Conservation (phyloP, 1,140 invertebrate genomes). For the Cydia strobilella region DNA sequence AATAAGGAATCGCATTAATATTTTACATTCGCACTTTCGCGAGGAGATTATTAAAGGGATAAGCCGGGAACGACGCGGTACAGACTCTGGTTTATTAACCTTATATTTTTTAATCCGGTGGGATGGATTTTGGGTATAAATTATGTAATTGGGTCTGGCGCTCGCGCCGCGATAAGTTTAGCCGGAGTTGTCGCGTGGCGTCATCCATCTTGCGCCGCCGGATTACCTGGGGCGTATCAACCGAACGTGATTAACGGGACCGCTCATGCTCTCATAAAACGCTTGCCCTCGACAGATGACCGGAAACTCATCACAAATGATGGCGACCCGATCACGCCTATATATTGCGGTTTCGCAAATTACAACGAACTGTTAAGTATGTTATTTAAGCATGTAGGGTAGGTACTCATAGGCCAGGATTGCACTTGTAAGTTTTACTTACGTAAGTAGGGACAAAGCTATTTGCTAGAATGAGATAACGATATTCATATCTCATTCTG, state of each 20-base stretch:
- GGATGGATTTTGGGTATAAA: constrained; percentile 22
- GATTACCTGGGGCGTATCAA: constrained; percentile 58
- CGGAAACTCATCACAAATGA: constrained; percentile 31
- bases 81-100: constrained; percentile 18
- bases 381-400: no score
- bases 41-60: constrained; percentile 13
- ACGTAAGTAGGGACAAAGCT: no score
- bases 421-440: no score
- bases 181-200: constrained; percentile 35
- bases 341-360: not conserved
- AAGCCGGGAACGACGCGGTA: not conserved
- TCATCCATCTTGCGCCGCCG: constrained; percentile 51
- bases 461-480: no score
- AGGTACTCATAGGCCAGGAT: no score
- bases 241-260: constrained; percentile 58
- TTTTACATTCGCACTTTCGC: constrained; percentile 10
- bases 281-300: constrained; percentile 41
- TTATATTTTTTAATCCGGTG: constrained; percentile 14
- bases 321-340: not conserved
- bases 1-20: constrained; percentile 14
- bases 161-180: constrained; percentile 11
- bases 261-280: constrained; percentile 57
- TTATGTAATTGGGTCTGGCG: constrained; percentile 30
- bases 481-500: no score
- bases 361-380: not conserved